Percentiles rank a stretch among this genome's conserved stretches.
Evolutionary conservation across 2,797 vertebrate species (phyloP).

Genomic region (Natrix natrix): DNA sequence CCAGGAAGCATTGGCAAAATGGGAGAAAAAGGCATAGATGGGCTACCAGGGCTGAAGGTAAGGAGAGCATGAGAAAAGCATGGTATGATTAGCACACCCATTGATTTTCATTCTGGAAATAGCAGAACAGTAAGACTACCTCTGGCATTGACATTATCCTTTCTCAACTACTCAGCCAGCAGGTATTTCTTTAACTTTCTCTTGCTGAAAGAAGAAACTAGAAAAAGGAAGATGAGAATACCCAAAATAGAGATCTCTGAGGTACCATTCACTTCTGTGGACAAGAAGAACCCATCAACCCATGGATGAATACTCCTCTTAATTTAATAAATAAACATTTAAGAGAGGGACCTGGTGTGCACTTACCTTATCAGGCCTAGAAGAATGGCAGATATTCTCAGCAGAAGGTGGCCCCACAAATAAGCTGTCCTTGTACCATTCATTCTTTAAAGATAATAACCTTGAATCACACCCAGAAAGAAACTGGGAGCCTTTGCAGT

Average conservation of each 20-base stretch:
- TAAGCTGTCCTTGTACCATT: neutral
- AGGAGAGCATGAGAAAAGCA: neutral
- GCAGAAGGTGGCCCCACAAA: neutral
- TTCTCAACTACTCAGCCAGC: neutral
- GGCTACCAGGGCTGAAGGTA: slow-evolving; percentile 76
- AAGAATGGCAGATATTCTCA: neutral
- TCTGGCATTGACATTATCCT: neutral
- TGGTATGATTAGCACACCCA: neutral
- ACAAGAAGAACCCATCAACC: neutral
- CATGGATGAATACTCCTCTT: neutral
- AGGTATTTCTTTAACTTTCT: neutral
- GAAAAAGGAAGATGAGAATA: neutral
- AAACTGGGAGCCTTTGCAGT: neutral
- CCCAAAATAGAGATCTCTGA: neutral
- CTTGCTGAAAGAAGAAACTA: neutral
- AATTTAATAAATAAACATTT: neutral
- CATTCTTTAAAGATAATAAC: neutral
- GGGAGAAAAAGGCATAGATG: slow-evolving; percentile 82
- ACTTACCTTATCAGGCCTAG: neutral
- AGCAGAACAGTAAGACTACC: neutral
- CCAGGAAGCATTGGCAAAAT: slow-evolving; percentile 69
- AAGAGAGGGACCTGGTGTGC: neutral
- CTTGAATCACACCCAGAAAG: neutral
- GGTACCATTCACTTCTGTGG: neutral
- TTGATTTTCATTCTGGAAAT: neutral